Conservation (phyloP, 2,888 invertebrate genomes). For the Drosophila nr. medialis region DNA sequence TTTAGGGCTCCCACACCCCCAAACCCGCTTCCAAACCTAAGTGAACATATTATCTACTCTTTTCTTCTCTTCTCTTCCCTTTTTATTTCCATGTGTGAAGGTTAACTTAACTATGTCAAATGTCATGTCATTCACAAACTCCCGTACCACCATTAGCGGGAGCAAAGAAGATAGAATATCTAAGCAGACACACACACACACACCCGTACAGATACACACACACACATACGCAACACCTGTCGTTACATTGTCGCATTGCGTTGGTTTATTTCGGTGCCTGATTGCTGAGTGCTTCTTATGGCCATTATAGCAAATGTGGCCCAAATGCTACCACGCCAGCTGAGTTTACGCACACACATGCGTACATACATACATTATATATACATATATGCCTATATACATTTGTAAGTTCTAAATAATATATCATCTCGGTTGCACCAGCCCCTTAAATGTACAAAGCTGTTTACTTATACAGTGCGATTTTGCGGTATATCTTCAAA, state of each 20-base stretch:
- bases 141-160: slow-evolving; percentile 3
- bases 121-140: slow-evolving; percentile 58
- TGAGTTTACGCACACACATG: slow-evolving; percentile 4
- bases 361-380: background rate
- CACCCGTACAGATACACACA: background rate
- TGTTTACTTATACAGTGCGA: slow-evolving; percentile 7
- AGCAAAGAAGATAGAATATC: slow-evolving; percentile 18
- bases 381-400: background rate
- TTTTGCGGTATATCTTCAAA: background rate
- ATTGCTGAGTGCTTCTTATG: slow-evolving; percentile 60
- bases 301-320: slow-evolving; percentile 55
- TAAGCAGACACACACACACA: slow-evolving; percentile 25
- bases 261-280: slow-evolving; percentile 24
- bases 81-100: slow-evolving; percentile 11
- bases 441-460: slow-evolving; percentile 19
- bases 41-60: slow-evolving; percentile 10
- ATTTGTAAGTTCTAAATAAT: slow-evolving; percentile 17
- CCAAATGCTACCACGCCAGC: slow-evolving; percentile 24
- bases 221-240: slow-evolving; percentile 44
- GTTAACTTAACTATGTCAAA: slow-evolving; percentile 59
- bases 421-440: slow-evolving; percentile 22
- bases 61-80: background rate
- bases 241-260: slow-evolving; percentile 52
- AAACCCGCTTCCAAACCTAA: background rate
- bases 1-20: slow-evolving; percentile 17